phyloP scores from a whole-genome alignment of 2,888 invertebrate genomes.

The Atrina japonica region DNA sequence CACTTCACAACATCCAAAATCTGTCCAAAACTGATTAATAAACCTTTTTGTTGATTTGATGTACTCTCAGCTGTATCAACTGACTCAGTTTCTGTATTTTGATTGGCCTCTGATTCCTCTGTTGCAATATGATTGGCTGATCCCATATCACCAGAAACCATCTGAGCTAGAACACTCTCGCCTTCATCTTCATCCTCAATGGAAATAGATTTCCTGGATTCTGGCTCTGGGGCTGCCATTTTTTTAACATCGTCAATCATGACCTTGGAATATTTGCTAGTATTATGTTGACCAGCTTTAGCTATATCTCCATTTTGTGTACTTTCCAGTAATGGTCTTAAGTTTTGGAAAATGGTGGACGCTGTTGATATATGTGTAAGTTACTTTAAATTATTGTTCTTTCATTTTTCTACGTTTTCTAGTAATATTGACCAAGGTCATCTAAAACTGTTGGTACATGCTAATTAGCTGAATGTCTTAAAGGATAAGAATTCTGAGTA shows the following conservation, averaged over 20 bases:
- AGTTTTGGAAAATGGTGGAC: conserved; percentile 38
- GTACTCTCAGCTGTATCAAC: background rate
- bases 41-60: conserved; percentile 8
- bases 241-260: too few species aligned
- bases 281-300: background rate
- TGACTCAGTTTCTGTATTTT: conserved; percentile 27
- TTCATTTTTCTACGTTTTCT: background rate
- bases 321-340: conserved; percentile 38
- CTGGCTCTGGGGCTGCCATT: background rate
- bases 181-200: conserved; percentile 42
- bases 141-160: conserved; percentile 15
- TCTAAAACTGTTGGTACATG: too few species aligned
- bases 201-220: background rate
- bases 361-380: conserved; percentile 18
- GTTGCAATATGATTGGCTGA: background rate
- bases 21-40: background rate
- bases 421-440: too few species aligned
- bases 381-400: background rate
- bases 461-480: too few species aligned
- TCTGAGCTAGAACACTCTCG: conserved; percentile 26
- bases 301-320: conserved; percentile 10
- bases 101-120: conserved; percentile 3
- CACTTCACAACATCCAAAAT: too few species aligned
- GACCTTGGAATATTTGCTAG: too few species aligned
- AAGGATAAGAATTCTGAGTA: too few species aligned